phyloP scores from a whole-genome alignment of 2,113 vertebrate species.

The Proterorhinus semilunaris region DNA sequence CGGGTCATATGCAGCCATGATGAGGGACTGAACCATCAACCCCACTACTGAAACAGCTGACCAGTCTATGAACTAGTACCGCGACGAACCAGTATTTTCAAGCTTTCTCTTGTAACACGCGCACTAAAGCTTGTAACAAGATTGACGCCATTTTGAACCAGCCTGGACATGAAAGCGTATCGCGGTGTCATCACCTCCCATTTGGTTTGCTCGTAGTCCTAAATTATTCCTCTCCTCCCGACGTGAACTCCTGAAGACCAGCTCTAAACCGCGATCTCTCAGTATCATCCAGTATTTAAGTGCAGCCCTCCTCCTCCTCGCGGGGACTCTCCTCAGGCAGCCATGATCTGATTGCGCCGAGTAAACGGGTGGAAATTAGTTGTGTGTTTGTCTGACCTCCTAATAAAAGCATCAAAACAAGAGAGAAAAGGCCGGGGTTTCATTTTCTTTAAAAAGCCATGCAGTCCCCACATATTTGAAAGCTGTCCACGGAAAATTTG shows the following conservation, averaged over 20 bases:
- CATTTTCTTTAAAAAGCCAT: slow-evolving; percentile 38
- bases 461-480: slow-evolving; percentile 21
- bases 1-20: too few relatives aligned
- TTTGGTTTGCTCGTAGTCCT: neutral
- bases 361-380: slow-evolving; percentile 54
- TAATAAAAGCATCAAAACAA: slow-evolving; percentile 46
- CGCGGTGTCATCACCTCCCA: neutral
- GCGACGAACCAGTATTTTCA: neutral
- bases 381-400: slow-evolving; percentile 41
- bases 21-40: too few relatives aligned
- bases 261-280: slow-evolving; percentile 8
- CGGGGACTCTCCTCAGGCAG: slow-evolving; percentile 45
- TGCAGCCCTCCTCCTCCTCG: slow-evolving; percentile 31
- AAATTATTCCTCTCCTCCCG: neutral
- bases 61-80: too few relatives aligned
- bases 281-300: slow-evolving; percentile 38
- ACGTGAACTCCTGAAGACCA: slow-evolving; percentile 16
- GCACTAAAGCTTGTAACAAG: neutral
- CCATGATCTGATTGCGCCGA: slow-evolving; percentile 42
- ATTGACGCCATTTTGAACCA: neutral
- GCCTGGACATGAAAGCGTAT: neutral
- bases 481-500: slow-evolving; percentile 24
- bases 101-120: neutral
- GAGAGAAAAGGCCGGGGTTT: slow-evolving; percentile 13
- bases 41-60: too few relatives aligned